Conservation (phyloP, 30 jellyfish, hydroid and myxozoan species). For the Turritopsis dohrnii region DNA sequence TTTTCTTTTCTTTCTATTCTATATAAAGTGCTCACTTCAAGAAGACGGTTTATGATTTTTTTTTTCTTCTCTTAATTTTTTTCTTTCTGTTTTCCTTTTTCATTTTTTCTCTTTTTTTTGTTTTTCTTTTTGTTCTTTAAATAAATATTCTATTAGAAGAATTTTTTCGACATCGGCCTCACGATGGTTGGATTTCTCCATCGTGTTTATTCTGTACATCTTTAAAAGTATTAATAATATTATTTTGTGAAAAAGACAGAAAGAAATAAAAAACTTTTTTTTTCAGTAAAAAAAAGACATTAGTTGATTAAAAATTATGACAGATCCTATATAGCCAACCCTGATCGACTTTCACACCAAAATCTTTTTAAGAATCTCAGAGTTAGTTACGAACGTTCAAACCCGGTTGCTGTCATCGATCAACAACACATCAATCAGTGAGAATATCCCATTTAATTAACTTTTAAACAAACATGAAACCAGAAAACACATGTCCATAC, state of each 20-base stretch:
- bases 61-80: background rate
- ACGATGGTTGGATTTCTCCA: background rate
- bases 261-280: no score
- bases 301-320: background rate
- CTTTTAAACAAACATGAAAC: background rate
- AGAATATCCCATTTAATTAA: background rate
- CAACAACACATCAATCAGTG: background rate
- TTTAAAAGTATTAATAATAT: background rate
- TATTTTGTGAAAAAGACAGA: background rate
- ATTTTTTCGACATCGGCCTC: background rate
- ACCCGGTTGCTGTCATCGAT: background rate
- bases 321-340: background rate
- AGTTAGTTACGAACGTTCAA: background rate
- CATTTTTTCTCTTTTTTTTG: background rate
- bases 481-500: background rate
- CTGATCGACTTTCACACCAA: background rate
- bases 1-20: no score
- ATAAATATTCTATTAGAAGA: background rate
- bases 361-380: background rate
- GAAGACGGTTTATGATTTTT: background rate
- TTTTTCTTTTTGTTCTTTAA: background rate
- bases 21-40: background rate
- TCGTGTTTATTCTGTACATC: background rate
- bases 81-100: no score
- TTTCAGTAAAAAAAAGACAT: background rate